Base-by-base conservation (phyloP, 2,797 vertebrate species). In the Tapirus indicus region DNA sequence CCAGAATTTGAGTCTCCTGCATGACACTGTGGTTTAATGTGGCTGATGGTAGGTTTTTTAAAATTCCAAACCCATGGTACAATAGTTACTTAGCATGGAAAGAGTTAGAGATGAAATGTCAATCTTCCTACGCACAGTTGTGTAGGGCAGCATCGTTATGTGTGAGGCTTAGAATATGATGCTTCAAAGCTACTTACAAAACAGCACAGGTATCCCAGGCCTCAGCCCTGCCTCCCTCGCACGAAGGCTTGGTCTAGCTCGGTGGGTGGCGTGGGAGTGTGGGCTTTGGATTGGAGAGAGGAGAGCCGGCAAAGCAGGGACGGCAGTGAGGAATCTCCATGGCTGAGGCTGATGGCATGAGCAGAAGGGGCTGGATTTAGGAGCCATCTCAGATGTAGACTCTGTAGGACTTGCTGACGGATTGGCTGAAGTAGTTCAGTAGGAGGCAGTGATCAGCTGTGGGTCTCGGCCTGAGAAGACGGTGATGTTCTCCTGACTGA, bases 341-440 rank as follows among this genome's bases (percentile, higher is more conserved):
- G 32, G 38, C 2, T 6, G 7, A 9, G 66, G n/a, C 75, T 62
- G 17, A 5, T 4, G 54, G 25, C 23, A 3, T 25, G 21, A 16
- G 7, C 38, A 5, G 23, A 38, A 38, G 54, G 29, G 62, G 23
- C 25, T n/a, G 77, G 16, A 27, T 17, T 1, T 12, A 44, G 85
- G 69, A 11, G 6, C 58, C 85, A 1, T 13, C 32, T 12, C 12
- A 4, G 35, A 1, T 3, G 21, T 3, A 13, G 32, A 5, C 10
- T 20, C n/a, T 27, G 32, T 0, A 16, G 32, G 68, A 1, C 52
- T 21, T 5, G 16, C 41, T 12, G 44, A 12, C 0, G 1, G 41
- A 1, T 6, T 41, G 56, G 13, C 83, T 27, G 41, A 18, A 10
- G 35, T 41, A 29, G 41, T 49, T 21, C 18, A 14, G 27, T 6